Evolutionary conservation across 1,140 invertebrate species (phyloP), one percentile per base, ranked within the genome.

Genomic region (Drosophila mojavensis): DNA sequence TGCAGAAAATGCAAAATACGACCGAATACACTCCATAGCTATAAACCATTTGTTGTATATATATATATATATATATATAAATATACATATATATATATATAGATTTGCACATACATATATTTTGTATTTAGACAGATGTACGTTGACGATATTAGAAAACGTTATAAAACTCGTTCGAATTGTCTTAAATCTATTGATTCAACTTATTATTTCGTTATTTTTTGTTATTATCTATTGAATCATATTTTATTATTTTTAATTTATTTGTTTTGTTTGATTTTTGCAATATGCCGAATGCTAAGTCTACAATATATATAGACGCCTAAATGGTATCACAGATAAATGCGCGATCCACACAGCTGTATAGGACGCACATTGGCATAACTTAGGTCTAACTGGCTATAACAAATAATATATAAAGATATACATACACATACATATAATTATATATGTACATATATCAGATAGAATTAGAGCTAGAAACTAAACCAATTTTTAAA

Each of bases 241-340:
- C 11, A 33, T 33, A 3, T 36, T 9, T 60, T 55, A 24, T 60
- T 64, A 51, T 26, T 63, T 64, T 7, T 33, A 7, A 9, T 63
- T 64, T 4, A 4, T 48, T 51, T 60, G 45, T 58, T 24, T 48
- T 41, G 55, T 65, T 61, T 62, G 36, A 81, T 68, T 62, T 62
- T 65, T 20, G 48, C 30, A 28, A 63, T 77, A 61, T 33, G 45
- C 55, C 59, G 76, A 80, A 75, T 67, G 63, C 50, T 67, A 58
- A 76, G 56, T 75, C 56, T 78, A 75, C 41, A 50, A 51, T n/a
- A 60, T 83, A 73, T 66, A 83, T 39, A 39, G 69, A 89, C 74
- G 77, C 74, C 75, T 78, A 88, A 78, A 79, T 83, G 74, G 79
- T 88, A 88, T 88, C 83, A 88, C 83, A 88, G 83, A 88, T 88